A percentile compares a stretch with the other conserved stretches of the same genome.
phyloP scores from a whole-genome alignment of 2,888 invertebrate species.

The Drosophila anomalata region DNA sequence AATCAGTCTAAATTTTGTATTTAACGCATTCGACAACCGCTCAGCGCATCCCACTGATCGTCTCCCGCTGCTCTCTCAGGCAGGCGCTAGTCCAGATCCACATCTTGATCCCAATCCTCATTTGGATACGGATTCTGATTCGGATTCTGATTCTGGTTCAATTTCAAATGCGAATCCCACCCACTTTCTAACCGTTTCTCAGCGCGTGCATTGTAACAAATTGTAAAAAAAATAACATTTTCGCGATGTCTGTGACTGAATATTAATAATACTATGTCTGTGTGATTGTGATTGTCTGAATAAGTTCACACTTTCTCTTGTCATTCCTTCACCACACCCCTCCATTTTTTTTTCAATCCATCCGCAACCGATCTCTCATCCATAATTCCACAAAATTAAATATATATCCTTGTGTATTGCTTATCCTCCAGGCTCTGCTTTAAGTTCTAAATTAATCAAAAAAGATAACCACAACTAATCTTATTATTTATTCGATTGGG shows the following conservation, averaged over 20 bases:
- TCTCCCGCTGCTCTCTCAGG: slow-evolving; percentile 25
- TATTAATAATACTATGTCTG: slow-evolving; percentile 16
- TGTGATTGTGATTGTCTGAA: slow-evolving; percentile 24
- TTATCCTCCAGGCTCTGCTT: slow-evolving; percentile 45
- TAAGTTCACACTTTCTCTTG: slow-evolving; percentile 7
- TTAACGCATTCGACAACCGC: slow-evolving; percentile 21
- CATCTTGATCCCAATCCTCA: neutral
- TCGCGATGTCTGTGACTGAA: slow-evolving; percentile 20
- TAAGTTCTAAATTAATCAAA: slow-evolving; percentile 21
- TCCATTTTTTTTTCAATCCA: slow-evolving; percentile 5
- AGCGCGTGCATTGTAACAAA: slow-evolving; percentile 32
- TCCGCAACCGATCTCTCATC: slow-evolving; percentile 27
- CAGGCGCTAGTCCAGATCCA: slow-evolving; percentile 13
- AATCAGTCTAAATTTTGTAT: slow-evolving; percentile 34
- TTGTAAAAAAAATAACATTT: slow-evolving; percentile 4
- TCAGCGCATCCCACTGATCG: slow-evolving; percentile 35
- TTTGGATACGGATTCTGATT: neutral
- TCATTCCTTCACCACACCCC: slow-evolving; percentile 10
- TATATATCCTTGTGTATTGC: slow-evolving; percentile 34
- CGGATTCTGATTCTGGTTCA: neutral
- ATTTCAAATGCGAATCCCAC: slow-evolving; percentile 15
- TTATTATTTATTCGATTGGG: neutral
- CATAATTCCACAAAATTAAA: slow-evolving; percentile 15
- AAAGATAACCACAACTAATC: slow-evolving; percentile 1
- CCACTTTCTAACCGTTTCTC: slow-evolving; percentile 29